Conservation (phyloP, 1,140 invertebrate species). For the Whitmania pigra region DNA sequence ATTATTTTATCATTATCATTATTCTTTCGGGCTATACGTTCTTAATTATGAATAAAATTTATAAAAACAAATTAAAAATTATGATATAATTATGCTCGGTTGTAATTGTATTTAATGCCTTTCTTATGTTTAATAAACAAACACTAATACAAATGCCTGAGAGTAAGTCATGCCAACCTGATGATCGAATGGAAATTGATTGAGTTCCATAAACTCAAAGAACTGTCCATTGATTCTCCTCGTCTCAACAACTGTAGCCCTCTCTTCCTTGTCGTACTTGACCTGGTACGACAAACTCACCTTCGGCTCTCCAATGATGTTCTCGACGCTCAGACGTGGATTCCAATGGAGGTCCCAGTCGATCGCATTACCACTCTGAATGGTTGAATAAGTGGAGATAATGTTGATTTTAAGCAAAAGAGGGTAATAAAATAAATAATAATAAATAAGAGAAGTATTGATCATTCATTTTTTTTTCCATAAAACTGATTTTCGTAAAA, state of each 20-base stretch:
- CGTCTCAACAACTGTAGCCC: constrained; percentile 22
- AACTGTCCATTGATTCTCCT: constrained; percentile 26
- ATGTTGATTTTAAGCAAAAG: too few species aligned
- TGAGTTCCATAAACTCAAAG: constrained; percentile 28
- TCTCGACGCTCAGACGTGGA: constrained; percentile 24
- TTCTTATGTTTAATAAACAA: too few species aligned
- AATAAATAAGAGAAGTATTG: too few species aligned
- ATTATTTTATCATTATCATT: constrained; percentile 9
- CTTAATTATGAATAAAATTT: too few species aligned
- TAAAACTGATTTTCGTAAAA: too few species aligned
- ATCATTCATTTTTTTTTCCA: too few species aligned
- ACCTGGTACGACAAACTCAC: constrained; percentile 16
- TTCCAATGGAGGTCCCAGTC: constrained; percentile 26
- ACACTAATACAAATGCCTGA: too few species aligned
- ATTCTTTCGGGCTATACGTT: constrained; percentile 8
- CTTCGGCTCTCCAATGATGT: constrained; percentile 20
- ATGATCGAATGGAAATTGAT: constrained; percentile 28
- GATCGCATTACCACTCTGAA: not conserved
- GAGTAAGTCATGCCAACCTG: constrained; percentile 18
- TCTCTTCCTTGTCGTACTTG: constrained; percentile 2
- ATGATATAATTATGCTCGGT: too few species aligned
- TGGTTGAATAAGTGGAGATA: too few species aligned
- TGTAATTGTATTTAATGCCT: too few species aligned
- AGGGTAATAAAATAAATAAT: too few species aligned
- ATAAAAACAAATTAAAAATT: too few species aligned